A percentile compares a stretch with the other conserved stretches of the same genome.
Conservation (phyloP, 2,797 vertebrate species). For the Lateolabrax maculatus region DNA sequence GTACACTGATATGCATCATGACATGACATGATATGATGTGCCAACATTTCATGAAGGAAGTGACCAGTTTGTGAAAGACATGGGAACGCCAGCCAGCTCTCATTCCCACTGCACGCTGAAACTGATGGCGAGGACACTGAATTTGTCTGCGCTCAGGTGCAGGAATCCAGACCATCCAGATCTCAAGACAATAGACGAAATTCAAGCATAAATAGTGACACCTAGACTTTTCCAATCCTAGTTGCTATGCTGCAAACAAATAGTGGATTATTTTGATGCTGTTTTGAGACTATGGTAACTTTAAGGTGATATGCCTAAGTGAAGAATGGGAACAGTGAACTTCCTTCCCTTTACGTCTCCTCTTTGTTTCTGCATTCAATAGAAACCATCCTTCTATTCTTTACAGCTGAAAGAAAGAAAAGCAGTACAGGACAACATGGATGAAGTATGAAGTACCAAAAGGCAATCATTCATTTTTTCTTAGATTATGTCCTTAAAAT, state of each 20-base stretch:
- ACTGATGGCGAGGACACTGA: not conserved
- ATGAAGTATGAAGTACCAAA: too few species aligned
- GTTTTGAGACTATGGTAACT: slow-evolving; percentile 43
- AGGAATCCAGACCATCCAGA: slow-evolving; percentile 71
- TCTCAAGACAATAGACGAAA: slow-evolving; percentile 62
- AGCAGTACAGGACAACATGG: slow-evolving; percentile 18
- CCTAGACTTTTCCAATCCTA: slow-evolving; percentile 6
- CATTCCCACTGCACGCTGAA: slow-evolving; percentile 28
- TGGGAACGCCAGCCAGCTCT: slow-evolving; percentile 39
- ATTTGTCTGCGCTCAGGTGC: slow-evolving; percentile 8
- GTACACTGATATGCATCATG: not conserved
- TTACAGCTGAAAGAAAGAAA: slow-evolving; percentile 22
- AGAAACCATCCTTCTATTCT: slow-evolving; percentile 32
- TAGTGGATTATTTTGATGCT: slow-evolving; percentile 43
- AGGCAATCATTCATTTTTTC: too few species aligned
- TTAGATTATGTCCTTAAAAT: too few species aligned
- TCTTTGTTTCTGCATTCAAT: slow-evolving; percentile 48
- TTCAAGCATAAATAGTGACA: slow-evolving; percentile 35
- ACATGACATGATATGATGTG: not conserved
- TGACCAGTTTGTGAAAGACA: slow-evolving; percentile 24
- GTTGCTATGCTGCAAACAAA: slow-evolving; percentile 72
- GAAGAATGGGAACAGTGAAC: slow-evolving; percentile 32
- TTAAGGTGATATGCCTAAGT: not conserved
- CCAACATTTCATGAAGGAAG: slow-evolving; percentile 6
- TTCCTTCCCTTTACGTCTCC: slow-evolving; percentile 14